phyloP scores from a whole-genome alignment of 2,797 vertebrate species.

The Darevskia mixta region DNA sequence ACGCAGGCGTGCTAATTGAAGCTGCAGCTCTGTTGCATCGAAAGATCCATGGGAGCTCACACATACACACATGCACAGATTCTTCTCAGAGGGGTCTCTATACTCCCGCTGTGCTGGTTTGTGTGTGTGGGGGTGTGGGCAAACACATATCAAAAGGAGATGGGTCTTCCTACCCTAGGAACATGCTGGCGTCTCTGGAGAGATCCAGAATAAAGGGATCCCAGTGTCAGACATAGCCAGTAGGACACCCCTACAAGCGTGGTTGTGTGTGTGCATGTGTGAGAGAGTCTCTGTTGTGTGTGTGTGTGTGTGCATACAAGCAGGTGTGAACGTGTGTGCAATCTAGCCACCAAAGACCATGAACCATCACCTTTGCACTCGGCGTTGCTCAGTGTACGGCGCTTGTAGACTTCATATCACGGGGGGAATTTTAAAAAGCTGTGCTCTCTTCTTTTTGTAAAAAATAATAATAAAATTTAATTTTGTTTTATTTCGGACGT shows the following conservation, averaged over 20 bases:
- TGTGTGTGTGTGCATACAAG: background rate
- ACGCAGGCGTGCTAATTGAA: no score
- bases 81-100: background rate
- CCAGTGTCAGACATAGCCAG: background rate
- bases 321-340: background rate
- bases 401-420: constrained; percentile 76
- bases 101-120: no score
- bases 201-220: no score
- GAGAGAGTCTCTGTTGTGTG: background rate
- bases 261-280: background rate
- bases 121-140: background rate
- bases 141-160: background rate
- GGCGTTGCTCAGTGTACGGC: constrained; percentile 62
- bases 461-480: constrained; percentile 3
- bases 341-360: constrained; percentile 72
- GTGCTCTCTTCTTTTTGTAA: constrained; percentile 25
- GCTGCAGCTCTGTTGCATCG: background rate
- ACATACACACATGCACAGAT: no score
- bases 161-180: background rate
- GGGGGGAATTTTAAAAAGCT: constrained; percentile 45
- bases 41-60: background rate
- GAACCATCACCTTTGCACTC: constrained; percentile 64
- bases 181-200: no score
- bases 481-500: constrained; percentile 66
- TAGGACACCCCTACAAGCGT: background rate